Evolutionary conservation across 2,113 vertebrate species (phyloP).

Genomic region (Phaethornis superciliosus): DNA sequence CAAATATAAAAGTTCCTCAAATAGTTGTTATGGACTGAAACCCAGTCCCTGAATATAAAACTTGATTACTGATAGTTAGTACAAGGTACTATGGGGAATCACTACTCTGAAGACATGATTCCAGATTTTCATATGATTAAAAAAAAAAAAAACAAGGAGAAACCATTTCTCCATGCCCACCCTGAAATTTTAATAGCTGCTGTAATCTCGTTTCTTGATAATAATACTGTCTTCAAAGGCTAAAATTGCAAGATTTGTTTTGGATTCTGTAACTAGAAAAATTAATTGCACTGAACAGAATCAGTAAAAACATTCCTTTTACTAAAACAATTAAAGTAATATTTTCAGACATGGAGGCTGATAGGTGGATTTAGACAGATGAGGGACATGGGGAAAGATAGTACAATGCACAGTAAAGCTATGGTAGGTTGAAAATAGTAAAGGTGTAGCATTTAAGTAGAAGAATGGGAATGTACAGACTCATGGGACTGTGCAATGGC

Average conservation of each 20-base stretch:
- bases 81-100: background rate
- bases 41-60: background rate
- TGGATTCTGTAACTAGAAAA: constrained; percentile 16
- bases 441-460: background rate
- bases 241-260: background rate
- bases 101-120: background rate
- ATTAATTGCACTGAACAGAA: background rate
- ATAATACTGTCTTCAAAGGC: background rate
- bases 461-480: background rate
- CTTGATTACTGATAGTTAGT: background rate
- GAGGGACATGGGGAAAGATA: background rate
- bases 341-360: background rate
- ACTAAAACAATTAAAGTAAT: background rate
- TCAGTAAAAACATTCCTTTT: background rate
- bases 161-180: background rate
- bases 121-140: background rate
- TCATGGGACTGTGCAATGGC: background rate
- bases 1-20: background rate
- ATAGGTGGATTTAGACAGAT: background rate
- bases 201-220: background rate
- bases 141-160: background rate
- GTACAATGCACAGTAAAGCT: background rate
- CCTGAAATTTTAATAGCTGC: background rate
- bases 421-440: background rate
- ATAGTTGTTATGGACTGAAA: background rate